Conservation (phyloP, 2,113 vertebrate species). For the Petrocephalus zakoni region DNA sequence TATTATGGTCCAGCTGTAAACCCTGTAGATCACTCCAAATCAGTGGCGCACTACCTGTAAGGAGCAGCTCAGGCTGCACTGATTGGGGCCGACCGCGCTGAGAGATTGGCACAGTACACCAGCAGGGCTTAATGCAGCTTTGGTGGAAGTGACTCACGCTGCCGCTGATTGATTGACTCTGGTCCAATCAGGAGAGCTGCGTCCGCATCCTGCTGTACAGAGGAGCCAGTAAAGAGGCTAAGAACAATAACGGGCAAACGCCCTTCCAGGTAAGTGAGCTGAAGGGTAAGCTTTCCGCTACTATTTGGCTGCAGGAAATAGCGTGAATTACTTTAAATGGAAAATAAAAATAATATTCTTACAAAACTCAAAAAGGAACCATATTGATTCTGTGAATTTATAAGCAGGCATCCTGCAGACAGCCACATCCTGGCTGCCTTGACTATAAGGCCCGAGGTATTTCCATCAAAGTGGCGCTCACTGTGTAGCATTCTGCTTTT, state of each 20-base stretch:
- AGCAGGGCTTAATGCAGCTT: not conserved
- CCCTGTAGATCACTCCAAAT: not conserved
- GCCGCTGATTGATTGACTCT: slow-evolving; percentile 27
- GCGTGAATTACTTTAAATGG: not conserved
- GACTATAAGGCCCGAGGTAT: not conserved
- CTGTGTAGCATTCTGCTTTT: not conserved
- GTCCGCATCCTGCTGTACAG: slow-evolving; percentile 81
- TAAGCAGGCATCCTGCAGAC: not conserved
- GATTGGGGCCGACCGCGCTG: not conserved
- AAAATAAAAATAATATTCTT: not conserved
- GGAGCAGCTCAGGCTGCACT: not conserved
- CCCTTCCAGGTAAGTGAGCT: slow-evolving; percentile 74
- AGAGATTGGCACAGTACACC: not conserved
- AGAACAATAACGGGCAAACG: slow-evolving; percentile 84
- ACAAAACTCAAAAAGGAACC: not conserved
- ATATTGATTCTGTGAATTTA: not conserved
- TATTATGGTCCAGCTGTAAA: not conserved
- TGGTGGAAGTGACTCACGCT: not conserved
- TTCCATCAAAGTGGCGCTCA: not conserved
- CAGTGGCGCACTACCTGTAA: not conserved
- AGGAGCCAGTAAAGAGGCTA: slow-evolving; percentile 78
- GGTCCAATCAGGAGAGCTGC: slow-evolving; percentile 72
- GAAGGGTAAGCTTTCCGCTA: not conserved
- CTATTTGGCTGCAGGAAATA: not conserved
- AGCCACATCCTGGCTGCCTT: not conserved